A percentile compares a stretch with the other conserved stretches of the same genome.
Conservation (phyloP, 2,888 invertebrate genomes). For the Sycophila texana region DNA sequence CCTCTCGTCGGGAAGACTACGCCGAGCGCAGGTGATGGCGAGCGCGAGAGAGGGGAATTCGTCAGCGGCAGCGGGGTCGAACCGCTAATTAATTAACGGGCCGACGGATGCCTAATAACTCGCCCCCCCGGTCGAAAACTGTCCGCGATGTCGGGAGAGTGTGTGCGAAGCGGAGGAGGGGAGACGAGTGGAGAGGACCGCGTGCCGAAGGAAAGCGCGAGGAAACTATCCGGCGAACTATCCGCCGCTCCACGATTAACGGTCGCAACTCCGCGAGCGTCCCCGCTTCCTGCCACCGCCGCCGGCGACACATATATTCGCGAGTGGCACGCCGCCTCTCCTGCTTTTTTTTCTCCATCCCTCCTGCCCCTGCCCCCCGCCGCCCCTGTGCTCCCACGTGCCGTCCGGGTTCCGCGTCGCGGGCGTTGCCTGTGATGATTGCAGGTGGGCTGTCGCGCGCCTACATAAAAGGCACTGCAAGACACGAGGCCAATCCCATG, state of each 20-base stretch:
- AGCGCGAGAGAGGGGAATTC: neutral
- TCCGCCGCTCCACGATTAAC: neutral
- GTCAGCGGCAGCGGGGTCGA: neutral
- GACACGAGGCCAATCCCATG: too few species aligned
- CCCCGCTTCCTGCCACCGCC: neutral
- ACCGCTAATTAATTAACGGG: conserved; percentile 43
- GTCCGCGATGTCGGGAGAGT: neutral
- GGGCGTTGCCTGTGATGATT: too few species aligned
- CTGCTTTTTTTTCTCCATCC: neutral
- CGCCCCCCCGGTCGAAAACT: neutral
- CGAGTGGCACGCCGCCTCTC: neutral
- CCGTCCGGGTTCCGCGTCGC: too few species aligned
- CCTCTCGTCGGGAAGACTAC: neutral
- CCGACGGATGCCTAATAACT: conserved; percentile 14
- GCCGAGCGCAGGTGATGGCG: conserved; percentile 8
- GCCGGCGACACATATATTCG: neutral
- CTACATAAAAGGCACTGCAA: too few species aligned
- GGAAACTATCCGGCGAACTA: conserved; percentile 27
- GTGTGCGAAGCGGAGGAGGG: too few species aligned
- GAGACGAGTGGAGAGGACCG: neutral
- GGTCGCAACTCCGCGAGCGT: neutral
- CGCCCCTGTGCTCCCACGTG: too few species aligned
- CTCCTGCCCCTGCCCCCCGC: too few species aligned
- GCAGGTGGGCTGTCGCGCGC: too few species aligned
- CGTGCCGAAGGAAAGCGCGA: neutral